Percentiles rank a stretch among this genome's conserved stretches.
Evolutionary conservation across 2,797 vertebrate species (phyloP).

Genomic region (Rhinoraja longicauda): DNA sequence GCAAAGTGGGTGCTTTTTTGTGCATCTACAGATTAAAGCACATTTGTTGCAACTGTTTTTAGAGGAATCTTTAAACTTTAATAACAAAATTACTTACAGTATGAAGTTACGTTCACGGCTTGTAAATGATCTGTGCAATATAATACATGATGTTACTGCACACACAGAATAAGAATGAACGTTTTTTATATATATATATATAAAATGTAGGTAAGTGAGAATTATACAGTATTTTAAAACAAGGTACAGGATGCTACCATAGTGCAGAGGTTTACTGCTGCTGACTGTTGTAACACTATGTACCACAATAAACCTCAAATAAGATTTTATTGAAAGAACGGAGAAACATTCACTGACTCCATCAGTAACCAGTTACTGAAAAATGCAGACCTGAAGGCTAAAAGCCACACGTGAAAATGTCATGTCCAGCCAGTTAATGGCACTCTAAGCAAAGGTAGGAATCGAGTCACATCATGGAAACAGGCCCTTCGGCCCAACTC

Average conservation of each 20-base stretch:
- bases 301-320: slow-evolving; percentile 32
- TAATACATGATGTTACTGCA: slow-evolving; percentile 17
- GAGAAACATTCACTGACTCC: slow-evolving; percentile 2
- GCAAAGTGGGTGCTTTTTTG: background rate
- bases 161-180: background rate
- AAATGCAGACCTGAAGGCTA: background rate
- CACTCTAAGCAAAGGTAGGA: background rate
- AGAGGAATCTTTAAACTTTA: slow-evolving; percentile 4
- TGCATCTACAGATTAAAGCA: slow-evolving; percentile 7
- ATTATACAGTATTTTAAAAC: slow-evolving; percentile 39
- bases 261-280: slow-evolving; percentile 14
- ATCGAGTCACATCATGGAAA: background rate
- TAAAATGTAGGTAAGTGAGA: slow-evolving; percentile 26
- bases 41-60: slow-evolving; percentile 20
- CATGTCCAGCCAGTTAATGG: background rate
- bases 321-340: background rate
- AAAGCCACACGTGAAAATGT: slow-evolving; percentile 3
- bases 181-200: slow-evolving; percentile 12
- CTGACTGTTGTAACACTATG: slow-evolving; percentile 11
- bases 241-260: slow-evolving; percentile 32
- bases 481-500: too few species aligned
- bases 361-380: background rate
- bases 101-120: slow-evolving; percentile 20
- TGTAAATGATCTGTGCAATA: slow-evolving; percentile 29
- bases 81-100: slow-evolving; percentile 15